Evolutionary conservation across 1,140 invertebrate genomes (phyloP).

Genomic region (Nasonia vitripennis): DNA sequence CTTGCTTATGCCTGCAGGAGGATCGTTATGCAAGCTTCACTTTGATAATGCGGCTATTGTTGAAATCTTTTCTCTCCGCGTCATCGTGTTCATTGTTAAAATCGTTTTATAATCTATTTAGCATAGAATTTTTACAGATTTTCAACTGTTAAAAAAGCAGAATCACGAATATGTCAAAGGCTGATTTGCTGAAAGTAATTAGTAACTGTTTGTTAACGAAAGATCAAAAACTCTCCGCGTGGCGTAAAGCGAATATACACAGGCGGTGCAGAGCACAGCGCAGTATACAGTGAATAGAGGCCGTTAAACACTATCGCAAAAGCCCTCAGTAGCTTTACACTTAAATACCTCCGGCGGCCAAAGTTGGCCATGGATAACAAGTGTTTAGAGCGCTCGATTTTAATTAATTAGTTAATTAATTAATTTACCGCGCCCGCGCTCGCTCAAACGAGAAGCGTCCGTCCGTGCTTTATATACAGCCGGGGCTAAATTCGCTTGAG

Average conservation of each 20-base stretch:
- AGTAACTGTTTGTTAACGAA: too few species aligned
- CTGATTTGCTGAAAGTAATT: too few species aligned
- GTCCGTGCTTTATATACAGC: not conserved
- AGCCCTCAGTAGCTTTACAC: conserved; percentile 18
- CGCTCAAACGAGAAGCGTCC: conserved; percentile 33
- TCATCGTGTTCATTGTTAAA: too few species aligned
- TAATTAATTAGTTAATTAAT: conserved; percentile 63
- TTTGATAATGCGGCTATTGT: not conserved
- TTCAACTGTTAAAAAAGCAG: too few species aligned
- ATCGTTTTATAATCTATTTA: too few species aligned
- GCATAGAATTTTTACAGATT: too few species aligned
- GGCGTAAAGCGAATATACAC: too few species aligned
- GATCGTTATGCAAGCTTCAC: not conserved
- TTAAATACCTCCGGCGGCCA: conserved; percentile 14
- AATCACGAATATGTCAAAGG: too few species aligned
- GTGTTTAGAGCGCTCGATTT: conserved; percentile 48
- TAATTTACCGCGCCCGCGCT: conserved; percentile 5
- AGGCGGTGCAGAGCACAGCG: too few species aligned
- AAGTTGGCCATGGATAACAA: conserved; percentile 41
- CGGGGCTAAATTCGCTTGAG: not conserved
- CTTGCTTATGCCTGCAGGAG: not conserved
- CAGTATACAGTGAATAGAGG: not conserved
- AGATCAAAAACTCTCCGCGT: too few species aligned
- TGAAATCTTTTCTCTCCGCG: too few species aligned
- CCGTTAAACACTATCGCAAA: conserved; percentile 1